These are phyloP conservation scores for Drosophila tsacasi DNA, from an alignment of 1,140 invertebrate genomes.

Conservation along the genomic window DNA sequence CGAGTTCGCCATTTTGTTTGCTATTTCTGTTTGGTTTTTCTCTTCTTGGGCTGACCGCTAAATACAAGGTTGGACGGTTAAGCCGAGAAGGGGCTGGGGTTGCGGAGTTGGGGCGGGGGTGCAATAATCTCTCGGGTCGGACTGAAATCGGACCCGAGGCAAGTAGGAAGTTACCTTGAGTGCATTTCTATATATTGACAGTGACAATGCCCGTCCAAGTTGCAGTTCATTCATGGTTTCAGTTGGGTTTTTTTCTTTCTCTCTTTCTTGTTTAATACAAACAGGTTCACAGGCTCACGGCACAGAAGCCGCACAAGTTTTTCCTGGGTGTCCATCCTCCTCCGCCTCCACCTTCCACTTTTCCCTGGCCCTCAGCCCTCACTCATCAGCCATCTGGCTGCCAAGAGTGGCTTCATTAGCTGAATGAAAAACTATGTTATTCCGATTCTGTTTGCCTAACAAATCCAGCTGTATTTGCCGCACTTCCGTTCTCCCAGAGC, in stretches of 20 bases:
- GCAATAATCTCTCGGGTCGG: constrained; percentile 73
- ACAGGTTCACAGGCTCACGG: constrained; percentile 79
- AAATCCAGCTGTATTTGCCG: constrained; percentile 67
- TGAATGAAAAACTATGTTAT: constrained; percentile 48
- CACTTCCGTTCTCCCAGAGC: constrained; percentile 31
- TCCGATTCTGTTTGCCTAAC: constrained; percentile 38
- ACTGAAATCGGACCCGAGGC: constrained; percentile 69
- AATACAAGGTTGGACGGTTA: constrained; percentile 52
- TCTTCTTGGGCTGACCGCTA: constrained; percentile 60
- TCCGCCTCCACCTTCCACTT: constrained; percentile 13
- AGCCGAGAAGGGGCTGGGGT: constrained; percentile 24
- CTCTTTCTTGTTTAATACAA: constrained; percentile 35
- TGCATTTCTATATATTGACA: constrained; percentile 81
- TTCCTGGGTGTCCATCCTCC: constrained; percentile 36
- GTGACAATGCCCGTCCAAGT: constrained; percentile 72
- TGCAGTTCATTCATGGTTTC: constrained; percentile 81
- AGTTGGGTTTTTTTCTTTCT: constrained; percentile 12
- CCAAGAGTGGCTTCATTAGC: constrained; percentile 29
- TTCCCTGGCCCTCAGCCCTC: constrained; percentile 1
- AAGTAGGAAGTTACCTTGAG: constrained; percentile 83
- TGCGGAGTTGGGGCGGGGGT: constrained; percentile 21
- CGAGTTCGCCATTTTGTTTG: constrained; percentile 66
- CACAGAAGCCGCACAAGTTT: constrained; percentile 79
- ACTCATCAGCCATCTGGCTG: constrained; percentile 23
- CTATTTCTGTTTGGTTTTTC: constrained; percentile 37